Base-by-base conservation (phyloP, 2,888 invertebrate species). In the Pseudanteris insignis region DNA sequence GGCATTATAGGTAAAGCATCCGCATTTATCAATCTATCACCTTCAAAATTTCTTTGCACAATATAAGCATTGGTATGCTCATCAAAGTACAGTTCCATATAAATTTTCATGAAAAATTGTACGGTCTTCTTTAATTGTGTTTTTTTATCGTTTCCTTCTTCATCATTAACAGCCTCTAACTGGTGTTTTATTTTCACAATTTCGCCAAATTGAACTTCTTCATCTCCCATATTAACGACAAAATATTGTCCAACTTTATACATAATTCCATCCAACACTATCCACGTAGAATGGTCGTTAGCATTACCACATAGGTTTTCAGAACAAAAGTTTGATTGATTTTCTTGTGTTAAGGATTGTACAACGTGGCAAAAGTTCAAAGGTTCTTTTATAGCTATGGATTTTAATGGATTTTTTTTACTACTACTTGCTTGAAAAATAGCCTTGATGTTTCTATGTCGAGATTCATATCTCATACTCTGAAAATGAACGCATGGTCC, bases 341-440 rank as follows among this genome's bases (percentile, higher is more conserved):
- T 34, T 15, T 38, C 38, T 21, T 0, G 8, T 7, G 30, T 26
- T 12, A 58, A 21, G 9, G 1, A 30, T 14, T 50, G 9, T 3
- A 58, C 36, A 8, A 47, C 33, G 44, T 65, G 15, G 21, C 55
- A 62, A 46, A 65, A 33, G 44, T 40, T 40, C 2, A 57, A 41
- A 1, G 18, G 34, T 55, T 60, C 47, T 12, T 63, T 65, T 7
- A 29, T 57, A 3, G 59, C 59, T 13, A 63, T 53, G 6, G 62
- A 55, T 36, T 30, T 48, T 18, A 62, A 29, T 7, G 54, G 36
- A 25, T 57, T 60, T 40, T 48, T 59, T 14, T 9, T 54, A n/a
- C 30, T 41, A 40, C 24, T 14, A 13, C 41, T 43, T 8, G 37
- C 21, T 26, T 37, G 34, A 15, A 14, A 15, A 13, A 9, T 14